These are phyloP conservation scores for Procambarus clarkii DNA, from an alignment of 1,140 invertebrate species.

Conservation along the genomic window DNA sequence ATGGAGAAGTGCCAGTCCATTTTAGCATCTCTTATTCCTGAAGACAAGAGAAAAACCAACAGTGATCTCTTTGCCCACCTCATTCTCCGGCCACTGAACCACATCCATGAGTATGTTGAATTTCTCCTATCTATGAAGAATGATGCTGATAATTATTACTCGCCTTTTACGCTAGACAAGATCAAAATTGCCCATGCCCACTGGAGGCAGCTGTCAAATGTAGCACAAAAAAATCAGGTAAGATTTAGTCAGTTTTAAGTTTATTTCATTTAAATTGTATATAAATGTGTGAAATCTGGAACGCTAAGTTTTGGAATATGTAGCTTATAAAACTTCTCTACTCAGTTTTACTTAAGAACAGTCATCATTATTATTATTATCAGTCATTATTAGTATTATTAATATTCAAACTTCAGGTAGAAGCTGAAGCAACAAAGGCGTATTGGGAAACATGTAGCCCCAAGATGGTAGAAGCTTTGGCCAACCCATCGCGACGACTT, in stretches of 20 bases:
- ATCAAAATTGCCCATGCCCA: slow-evolving; percentile 75
- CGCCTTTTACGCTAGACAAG: slow-evolving; percentile 69
- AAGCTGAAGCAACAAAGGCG: slow-evolving; percentile 83
- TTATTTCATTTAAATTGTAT: neutral
- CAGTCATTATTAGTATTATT: neutral
- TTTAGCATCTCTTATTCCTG: slow-evolving; percentile 24
- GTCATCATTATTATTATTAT: no score
- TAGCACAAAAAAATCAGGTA: slow-evolving; percentile 79
- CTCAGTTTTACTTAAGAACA: no score
- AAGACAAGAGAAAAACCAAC: slow-evolving; percentile 24
- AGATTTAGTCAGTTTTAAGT: neutral
- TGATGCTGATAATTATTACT: slow-evolving; percentile 54
- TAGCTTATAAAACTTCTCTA: no score
- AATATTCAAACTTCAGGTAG: slow-evolving; percentile 74
- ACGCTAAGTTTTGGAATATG: neutral
- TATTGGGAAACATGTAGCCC: slow-evolving; percentile 85
- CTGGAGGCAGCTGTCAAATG: slow-evolving; percentile 81
- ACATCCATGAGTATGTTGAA: slow-evolving; percentile 56
- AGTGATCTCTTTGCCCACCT: slow-evolving; percentile 51
- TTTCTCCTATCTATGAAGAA: slow-evolving; percentile 48
- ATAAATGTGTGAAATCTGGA: neutral
- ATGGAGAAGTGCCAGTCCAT: slow-evolving; percentile 32
- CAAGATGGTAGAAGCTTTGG: slow-evolving; percentile 82
- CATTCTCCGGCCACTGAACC: slow-evolving; percentile 54
- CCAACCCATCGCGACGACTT: slow-evolving; percentile 83